phyloP scores from a whole-genome alignment of 2,888 invertebrate genomes.

The Tinea trinotella region DNA sequence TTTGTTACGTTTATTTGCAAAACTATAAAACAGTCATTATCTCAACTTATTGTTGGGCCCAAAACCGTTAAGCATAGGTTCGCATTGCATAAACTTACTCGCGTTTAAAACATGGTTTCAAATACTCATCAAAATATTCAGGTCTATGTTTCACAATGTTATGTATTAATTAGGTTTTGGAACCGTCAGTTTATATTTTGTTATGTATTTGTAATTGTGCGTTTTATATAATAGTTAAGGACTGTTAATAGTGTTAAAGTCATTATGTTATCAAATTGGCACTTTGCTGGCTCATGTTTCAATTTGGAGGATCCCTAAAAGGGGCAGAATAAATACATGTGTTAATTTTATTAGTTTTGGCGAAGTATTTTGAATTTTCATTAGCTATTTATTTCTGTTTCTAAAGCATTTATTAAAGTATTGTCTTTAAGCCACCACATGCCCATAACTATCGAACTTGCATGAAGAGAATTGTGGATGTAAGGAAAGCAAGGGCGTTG shows the following conservation, averaged over 20 bases:
- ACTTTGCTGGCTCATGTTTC: background rate
- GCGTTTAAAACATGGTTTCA: background rate
- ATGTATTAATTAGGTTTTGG: background rate
- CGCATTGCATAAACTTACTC: background rate
- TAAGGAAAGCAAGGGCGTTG: no score
- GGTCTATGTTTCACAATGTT: no score
- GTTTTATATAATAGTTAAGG: background rate
- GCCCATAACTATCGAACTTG: no score
- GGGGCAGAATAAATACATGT: no score
- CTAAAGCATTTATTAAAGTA: no score
- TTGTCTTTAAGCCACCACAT: no score
- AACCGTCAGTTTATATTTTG: background rate
- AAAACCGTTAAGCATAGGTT: background rate
- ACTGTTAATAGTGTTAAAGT: background rate
- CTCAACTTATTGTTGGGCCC: background rate
- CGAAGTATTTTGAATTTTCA: no score
- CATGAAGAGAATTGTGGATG: no score
- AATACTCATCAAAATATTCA: background rate
- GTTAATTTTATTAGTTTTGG: no score
- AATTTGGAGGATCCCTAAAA: background rate
- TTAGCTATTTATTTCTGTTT: no score
- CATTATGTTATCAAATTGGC: background rate
- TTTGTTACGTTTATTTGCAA: conserved; percentile 1
- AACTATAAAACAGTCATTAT: conserved; percentile 3
- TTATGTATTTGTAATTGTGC: background rate